Evolutionary conservation across 2,113 vertebrate species (phyloP), one percentile per base, ranked within the genome.

Genomic region (Sebastes fasciatus): DNA sequence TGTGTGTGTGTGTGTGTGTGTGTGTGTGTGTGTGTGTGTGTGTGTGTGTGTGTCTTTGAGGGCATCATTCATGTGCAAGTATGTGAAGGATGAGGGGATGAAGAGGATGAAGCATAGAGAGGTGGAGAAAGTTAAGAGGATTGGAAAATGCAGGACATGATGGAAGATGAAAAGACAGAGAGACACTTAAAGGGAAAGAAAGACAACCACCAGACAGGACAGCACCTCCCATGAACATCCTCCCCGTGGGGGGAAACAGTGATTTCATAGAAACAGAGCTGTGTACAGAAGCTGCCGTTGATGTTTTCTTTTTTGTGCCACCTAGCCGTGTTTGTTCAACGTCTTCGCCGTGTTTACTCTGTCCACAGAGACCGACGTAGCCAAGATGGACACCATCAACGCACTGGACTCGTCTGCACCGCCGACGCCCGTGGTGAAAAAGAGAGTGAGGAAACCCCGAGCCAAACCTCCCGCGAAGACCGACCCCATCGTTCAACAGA

Each of bases 351-450:
- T 77, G 77, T 82, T 65, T 71, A 66, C 51, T 70, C 55, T 68
- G 51, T 82, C 21, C 54, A 63, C 92, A 96, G 95, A 94, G 16
- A 74, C 66, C 1, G 93, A 95, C 71, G 4, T 90, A 7, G 84
- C 57, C 72, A 96, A 95, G 83, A 93, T 95, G 83, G 92, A 94
- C 34, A 73, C 57, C 80, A 76, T 95, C 57, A 77, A 92, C 26
- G 82, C 91, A 6, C 80, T 94, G 74, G 83, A 86, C 73, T 68
- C 85, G 0, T 70, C 80, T 14, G 0, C 42, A 0, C 74, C 86
- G 0, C 48, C 45, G 34, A 34, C 34, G 55, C 75, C 85, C 12
- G 62, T 3, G 0, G 62, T 4, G 0, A 84, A 84, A 71, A 83
- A 63, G 17, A 86, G 78, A 67, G 84, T 86, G 54, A 87, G 91